phyloP scores from a whole-genome alignment of 2,888 invertebrate species.

The Allophyes oxyacanthae region DNA sequence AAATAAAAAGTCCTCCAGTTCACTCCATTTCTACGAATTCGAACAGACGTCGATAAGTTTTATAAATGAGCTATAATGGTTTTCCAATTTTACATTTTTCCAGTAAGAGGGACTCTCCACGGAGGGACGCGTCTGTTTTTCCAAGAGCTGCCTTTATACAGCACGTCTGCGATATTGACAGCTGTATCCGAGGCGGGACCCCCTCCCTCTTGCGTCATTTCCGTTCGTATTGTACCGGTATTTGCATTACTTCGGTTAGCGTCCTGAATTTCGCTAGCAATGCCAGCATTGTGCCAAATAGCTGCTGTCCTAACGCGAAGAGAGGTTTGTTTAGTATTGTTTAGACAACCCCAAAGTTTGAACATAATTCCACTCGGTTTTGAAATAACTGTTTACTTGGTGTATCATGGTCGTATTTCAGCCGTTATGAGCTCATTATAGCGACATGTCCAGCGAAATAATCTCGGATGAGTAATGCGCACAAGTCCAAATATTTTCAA shows the following conservation, averaged over 20 bases:
- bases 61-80: conserved; percentile 45
- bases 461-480: conserved; percentile 1
- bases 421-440: conserved; percentile 19
- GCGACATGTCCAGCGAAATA: conserved; percentile 22
- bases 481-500: conserved; percentile 12
- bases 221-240: conserved; percentile 45
- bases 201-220: conserved; percentile 55
- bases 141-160: conserved; percentile 49
- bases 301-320: conserved; percentile 31
- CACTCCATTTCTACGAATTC: conserved; percentile 34
- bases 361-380: conserved; percentile 22
- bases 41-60: conserved; percentile 36
- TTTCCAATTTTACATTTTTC: conserved; percentile 58
- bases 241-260: conserved; percentile 41
- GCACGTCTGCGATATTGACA: conserved; percentile 61
- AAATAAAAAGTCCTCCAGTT: conserved; percentile 32
- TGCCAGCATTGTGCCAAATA: conserved; percentile 40
- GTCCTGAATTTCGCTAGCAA: conserved; percentile 33
- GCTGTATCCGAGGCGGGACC: conserved; percentile 61
- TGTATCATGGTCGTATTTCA: conserved; percentile 17
- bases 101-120: conserved; percentile 41
- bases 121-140: conserved; percentile 58
- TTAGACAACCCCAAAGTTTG: conserved; percentile 31
- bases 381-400: conserved; percentile 35
- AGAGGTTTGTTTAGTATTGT: conserved; percentile 15